Conservation (phyloP, 1,140 invertebrate species). For the Caenorhabditis latens region DNA sequence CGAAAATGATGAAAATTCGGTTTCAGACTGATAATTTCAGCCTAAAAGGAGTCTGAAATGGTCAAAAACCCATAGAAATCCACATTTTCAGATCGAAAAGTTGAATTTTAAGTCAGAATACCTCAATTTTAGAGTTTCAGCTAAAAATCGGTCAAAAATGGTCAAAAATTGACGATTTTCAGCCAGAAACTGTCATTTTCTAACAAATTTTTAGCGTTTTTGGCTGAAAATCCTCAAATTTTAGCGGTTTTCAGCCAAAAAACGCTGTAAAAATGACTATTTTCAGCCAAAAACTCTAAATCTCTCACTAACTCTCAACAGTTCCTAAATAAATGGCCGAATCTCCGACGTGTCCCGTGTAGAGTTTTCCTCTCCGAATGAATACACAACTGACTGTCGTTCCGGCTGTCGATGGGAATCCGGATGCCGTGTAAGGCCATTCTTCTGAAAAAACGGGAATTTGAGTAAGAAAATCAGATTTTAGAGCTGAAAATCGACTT, state of each 20-base stretch:
- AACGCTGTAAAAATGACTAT: too few relatives aligned
- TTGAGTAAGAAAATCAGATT: background rate
- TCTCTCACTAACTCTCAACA: conserved; percentile 81
- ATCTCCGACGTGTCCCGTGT: conserved; percentile 96
- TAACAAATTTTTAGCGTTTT: too few relatives aligned
- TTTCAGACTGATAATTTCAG: too few relatives aligned
- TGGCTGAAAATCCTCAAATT: too few relatives aligned
- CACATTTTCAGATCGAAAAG: conserved; percentile 14
- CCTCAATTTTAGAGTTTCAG: too few relatives aligned
- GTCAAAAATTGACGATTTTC: too few relatives aligned
- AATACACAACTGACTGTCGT: conserved; percentile 95
- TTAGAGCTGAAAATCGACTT: background rate
- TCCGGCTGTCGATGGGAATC: conserved; percentile 93
- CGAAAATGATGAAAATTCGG: too few relatives aligned
- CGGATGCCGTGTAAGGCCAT: conserved; percentile 93
- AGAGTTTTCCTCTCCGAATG: conserved; percentile 92
- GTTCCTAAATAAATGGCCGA: conserved; percentile 92
- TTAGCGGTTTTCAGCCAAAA: too few relatives aligned
- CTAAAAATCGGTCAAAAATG: too few relatives aligned
- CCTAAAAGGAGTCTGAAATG: background rate
- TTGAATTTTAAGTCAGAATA: too few relatives aligned
- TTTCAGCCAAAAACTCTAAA: too few relatives aligned
- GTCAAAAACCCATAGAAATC: background rate
- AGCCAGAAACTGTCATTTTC: too few relatives aligned
- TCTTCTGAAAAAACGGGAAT: conserved; percentile 82